Evolutionary conservation across 2,113 vertebrate species (phyloP).

Genomic region (Protomyctophum bolini): DNA sequence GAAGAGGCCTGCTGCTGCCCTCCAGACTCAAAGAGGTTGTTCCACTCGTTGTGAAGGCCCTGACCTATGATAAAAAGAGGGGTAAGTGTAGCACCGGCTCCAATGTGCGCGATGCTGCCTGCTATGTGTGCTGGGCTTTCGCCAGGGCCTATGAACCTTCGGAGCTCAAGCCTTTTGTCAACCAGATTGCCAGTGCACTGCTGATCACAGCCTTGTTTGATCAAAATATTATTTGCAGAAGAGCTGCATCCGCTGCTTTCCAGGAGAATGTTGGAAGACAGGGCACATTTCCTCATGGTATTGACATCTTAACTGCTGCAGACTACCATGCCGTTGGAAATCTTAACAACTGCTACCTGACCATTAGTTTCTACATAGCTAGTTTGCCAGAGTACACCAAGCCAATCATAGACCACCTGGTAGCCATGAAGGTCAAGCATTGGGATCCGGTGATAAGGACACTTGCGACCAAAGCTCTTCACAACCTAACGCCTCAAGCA

Average conservation of each 20-base stretch:
- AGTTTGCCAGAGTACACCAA: conserved; percentile 91
- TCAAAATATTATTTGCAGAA: conserved; percentile 87
- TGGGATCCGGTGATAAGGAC: conserved; percentile 92
- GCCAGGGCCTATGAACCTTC: no score
- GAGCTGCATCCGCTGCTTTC: conserved; percentile 94
- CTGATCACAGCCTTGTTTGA: conserved; percentile 88
- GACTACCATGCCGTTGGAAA: conserved; percentile 96
- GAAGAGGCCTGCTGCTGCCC: conserved; percentile 92
- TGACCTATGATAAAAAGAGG: no score
- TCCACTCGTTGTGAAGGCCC: no score
- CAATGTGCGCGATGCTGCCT: no score
- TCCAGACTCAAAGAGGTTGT: conserved; percentile 81
- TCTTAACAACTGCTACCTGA: conserved; percentile 89
- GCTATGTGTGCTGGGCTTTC: no score
- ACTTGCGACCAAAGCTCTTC: conserved; percentile 86
- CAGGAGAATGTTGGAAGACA: conserved; percentile 99
- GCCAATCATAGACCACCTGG: conserved; percentile 91
- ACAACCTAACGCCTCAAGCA: conserved; percentile 85
- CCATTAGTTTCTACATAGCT: conserved; percentile 88
- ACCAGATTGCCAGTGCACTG: conserved; percentile 75
- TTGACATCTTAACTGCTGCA: conserved; percentile 92
- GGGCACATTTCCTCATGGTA: conserved; percentile 96
- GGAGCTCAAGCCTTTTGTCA: no score
- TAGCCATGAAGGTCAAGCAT: conserved; percentile 89
- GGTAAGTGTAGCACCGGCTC: no score